phyloP scores from a whole-genome alignment of 1,140 invertebrate species.

The Trachelipus rathkii region DNA sequence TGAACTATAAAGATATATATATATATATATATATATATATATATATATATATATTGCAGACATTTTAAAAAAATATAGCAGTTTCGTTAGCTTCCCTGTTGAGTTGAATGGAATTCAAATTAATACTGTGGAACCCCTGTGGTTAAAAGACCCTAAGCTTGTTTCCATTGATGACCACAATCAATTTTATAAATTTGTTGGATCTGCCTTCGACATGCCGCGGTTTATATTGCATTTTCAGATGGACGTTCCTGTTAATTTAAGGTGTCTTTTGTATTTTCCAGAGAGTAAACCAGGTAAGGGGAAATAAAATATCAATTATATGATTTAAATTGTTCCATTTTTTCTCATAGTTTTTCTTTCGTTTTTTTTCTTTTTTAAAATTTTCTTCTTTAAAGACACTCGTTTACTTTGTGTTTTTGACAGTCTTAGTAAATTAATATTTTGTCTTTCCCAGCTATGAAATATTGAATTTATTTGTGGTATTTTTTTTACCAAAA shows the following conservation, averaged over 20 bases:
- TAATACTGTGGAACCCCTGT: conserved; percentile 80
- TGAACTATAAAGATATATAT: background rate
- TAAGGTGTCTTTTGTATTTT: conserved; percentile 86
- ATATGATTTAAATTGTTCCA: background rate
- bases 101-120: conserved; percentile 80
- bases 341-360: too few relatives aligned
- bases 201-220: conserved; percentile 77
- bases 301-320: background rate
- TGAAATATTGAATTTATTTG: too few relatives aligned
- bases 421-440: too few relatives aligned
- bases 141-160: conserved; percentile 83
- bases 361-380: background rate
- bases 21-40: background rate
- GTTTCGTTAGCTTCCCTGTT: conserved; percentile 91
- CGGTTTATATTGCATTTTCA: conserved; percentile 77
- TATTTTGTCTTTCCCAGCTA: too few relatives aligned
- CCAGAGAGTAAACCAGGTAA: conserved; percentile 70
- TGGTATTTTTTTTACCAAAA: too few relatives aligned
- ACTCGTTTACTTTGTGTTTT: too few relatives aligned
- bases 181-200: conserved; percentile 85
- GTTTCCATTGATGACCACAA: conserved; percentile 79
- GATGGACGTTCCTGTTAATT: conserved; percentile 85
- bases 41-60: conserved; percentile 54
- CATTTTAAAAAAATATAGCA: conserved; percentile 93
- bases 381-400: too few relatives aligned